Conservation (phyloP, 2,113 vertebrate genomes). For the Manacus vitellinus region DNA sequence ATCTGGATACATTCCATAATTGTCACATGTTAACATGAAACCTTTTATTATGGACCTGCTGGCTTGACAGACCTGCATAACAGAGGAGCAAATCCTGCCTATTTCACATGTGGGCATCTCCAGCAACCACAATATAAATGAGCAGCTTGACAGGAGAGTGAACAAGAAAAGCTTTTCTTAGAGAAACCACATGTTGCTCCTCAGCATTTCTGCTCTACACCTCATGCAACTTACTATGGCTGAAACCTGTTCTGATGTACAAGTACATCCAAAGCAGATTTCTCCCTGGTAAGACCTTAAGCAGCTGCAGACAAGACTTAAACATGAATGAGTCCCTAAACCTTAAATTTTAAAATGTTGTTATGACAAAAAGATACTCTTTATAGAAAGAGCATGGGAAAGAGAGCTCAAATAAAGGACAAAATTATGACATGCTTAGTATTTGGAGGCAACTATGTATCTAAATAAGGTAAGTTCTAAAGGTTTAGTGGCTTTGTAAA, state of each 20-base stretch:
- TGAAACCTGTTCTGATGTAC: neutral
- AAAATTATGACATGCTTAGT: neutral
- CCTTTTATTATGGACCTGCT: neutral
- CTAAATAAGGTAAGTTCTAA: neutral
- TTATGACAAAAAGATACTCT: neutral
- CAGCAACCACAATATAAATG: neutral
- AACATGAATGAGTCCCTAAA: neutral
- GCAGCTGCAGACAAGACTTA: neutral
- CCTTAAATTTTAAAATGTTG: neutral
- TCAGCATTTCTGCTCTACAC: neutral
- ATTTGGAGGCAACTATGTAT: neutral
- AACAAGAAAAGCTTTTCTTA: neutral
- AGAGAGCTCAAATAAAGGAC: neutral
- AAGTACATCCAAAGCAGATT: neutral
- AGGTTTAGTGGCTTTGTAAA: neutral
- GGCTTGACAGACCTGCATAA: neutral
- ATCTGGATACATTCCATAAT: neutral
- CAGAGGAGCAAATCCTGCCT: neutral
- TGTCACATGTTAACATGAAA: neutral
- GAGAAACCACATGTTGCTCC: neutral
- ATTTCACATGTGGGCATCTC: neutral
- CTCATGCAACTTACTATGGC: neutral
- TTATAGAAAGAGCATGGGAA: neutral
- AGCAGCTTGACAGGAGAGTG: neutral
- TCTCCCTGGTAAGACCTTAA: neutral